Base-by-base conservation (phyloP, 1,140 invertebrate genomes). In the Bombus pyrosoma region DNA sequence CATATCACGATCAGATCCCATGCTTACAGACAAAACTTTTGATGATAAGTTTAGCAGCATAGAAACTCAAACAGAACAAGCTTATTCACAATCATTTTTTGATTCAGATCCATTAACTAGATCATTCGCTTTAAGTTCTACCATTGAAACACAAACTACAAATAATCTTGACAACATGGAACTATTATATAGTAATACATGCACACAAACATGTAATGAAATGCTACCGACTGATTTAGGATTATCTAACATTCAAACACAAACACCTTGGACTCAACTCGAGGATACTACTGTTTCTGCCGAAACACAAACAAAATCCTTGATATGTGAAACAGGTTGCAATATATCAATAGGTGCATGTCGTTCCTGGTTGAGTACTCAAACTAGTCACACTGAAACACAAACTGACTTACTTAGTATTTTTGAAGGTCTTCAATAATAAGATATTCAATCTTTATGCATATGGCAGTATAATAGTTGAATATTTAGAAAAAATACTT, bases 171-270 rank as follows among this genome's bases (percentile, higher is more conserved):
- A 95, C 41, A 93, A 94, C 53, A 93, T 95, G 71, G 95, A 95
- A 84, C 91, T 96, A 81, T 94, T 96, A 18, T 96, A 96, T 79
- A 96, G 92, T 59, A 95, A 96, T 85, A 96, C 95, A 89, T 96
- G 95, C 85, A 97, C 96, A 5, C 96, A 97, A 91, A 97, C 96
- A 18, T 96, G 96, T 83, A 94, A 96, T 75, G 96, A 96, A 34
- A 95, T 96, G 62, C 89, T 96, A 37, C 93, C 94, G 62, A 93
- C 92, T 79, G 96, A 96, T 89, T 91, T 96, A 9, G 95, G 94
- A 5, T 92, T 96, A 37, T 96, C 95, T 15, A 95, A 96, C 81
- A 96, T 96, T 66, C 96, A 97, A 89, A 97, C 96, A 0, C 96
- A 97, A 89, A 97, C 96, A 2, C 93, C 95, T 32, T 96, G 95